Conservation (phyloP, 2,888 invertebrate genomes). For the Anticlea derivata region DNA sequence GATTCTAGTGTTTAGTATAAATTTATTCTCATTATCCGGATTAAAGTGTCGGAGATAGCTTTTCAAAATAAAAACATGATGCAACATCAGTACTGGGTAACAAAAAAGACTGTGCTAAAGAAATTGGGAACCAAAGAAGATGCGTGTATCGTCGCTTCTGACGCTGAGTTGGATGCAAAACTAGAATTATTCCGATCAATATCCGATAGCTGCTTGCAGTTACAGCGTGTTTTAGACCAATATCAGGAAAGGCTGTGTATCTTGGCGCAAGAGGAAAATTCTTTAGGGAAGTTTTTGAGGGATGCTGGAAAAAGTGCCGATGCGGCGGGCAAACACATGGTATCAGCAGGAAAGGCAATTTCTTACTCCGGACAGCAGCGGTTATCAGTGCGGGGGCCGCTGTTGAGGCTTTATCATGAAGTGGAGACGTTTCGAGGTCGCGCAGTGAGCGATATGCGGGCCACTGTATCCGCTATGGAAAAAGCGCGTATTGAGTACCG, state of each 20-base stretch:
- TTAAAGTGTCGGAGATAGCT: not conserved
- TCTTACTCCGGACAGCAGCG: slow-evolving; percentile 96
- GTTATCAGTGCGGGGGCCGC: slow-evolving; percentile 92
- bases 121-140: slow-evolving; percentile 99
- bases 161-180: slow-evolving; percentile 98
- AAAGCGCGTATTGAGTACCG: slow-evolving; percentile 97
- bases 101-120: slow-evolving; percentile 96
- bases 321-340: slow-evolving; percentile 86
- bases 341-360: slow-evolving; percentile 90
- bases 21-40: no score
- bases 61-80: slow-evolving; percentile 77
- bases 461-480: slow-evolving; percentile 97
- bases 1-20: no score
- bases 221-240: slow-evolving; percentile 94
- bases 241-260: slow-evolving; percentile 97
- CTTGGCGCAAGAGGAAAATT: slow-evolving; percentile 97
- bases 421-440: slow-evolving; percentile 98
- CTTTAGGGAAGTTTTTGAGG: slow-evolving; percentile 96
- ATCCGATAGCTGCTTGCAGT: slow-evolving; percentile 93
- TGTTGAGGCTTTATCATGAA: slow-evolving; percentile 95
- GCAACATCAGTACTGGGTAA: slow-evolving; percentile 99
- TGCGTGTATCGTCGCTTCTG: slow-evolving; percentile 97
- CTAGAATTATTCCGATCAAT: slow-evolving; percentile 96
- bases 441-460: slow-evolving; percentile 96
- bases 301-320: slow-evolving; percentile 96